Conservation (phyloP, 2,888 invertebrate genomes). For the Harpalus rufipes region DNA sequence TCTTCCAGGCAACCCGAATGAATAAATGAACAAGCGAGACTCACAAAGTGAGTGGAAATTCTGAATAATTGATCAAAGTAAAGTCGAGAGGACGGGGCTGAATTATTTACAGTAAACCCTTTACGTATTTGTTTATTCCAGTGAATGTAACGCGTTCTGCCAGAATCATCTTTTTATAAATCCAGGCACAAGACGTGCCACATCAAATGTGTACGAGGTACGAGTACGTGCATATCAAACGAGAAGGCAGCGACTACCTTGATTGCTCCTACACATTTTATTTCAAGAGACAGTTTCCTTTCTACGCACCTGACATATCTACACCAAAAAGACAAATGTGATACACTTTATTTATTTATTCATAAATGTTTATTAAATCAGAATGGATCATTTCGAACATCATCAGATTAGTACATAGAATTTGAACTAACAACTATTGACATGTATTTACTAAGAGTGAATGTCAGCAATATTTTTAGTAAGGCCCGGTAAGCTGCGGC, state of each 20-base stretch:
- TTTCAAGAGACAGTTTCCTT: not conserved
- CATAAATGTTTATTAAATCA: too few relatives aligned
- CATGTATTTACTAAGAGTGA: too few relatives aligned
- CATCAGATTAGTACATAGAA: too few relatives aligned
- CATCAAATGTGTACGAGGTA: constrained; percentile 4
- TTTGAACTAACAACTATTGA: too few relatives aligned
- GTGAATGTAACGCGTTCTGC: constrained; percentile 65
- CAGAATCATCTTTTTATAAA: constrained; percentile 62
- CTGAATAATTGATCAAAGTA: constrained; percentile 75
- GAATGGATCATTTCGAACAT: too few relatives aligned
- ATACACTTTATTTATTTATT: too few relatives aligned
- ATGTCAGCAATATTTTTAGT: too few relatives aligned
- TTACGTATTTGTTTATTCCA: constrained; percentile 71
- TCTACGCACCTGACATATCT: not conserved
- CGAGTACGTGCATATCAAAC: constrained; percentile 20
- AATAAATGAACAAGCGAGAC: constrained; percentile 73
- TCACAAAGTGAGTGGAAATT: constrained; percentile 74
- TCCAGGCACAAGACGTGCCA: constrained; percentile 13
- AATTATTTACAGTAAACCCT: constrained; percentile 75
- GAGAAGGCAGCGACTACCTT: not conserved
- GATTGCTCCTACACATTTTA: not conserved
- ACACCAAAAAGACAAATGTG: not conserved
- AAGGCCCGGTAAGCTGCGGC: too few relatives aligned
- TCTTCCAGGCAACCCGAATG: constrained; percentile 68
- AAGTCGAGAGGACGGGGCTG: constrained; percentile 71